Base-by-base conservation (phyloP, 2,888 invertebrate species). In the Griposia aprilina region DNA sequence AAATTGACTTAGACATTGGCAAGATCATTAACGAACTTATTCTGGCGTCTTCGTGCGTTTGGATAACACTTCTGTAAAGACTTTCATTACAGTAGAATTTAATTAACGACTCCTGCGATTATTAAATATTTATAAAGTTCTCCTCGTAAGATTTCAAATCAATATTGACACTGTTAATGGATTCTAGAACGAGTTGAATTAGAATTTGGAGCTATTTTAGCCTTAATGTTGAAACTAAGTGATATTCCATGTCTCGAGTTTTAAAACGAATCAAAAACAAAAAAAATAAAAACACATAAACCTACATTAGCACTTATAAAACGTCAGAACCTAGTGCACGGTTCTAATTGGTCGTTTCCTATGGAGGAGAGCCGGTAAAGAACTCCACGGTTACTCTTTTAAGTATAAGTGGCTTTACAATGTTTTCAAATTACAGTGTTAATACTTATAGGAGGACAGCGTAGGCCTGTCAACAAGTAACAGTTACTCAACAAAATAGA, bases 1-100 rank as follows among this genome's bases (percentile, higher is more conserved):
- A 90, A 90, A 90, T 90, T 88, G 90, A 90, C 87, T 89, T 85
- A 88, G 89, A 90, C 90, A 89, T 90, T 88, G 85, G 84, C 82
- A 80, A 87, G 83, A 88, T 90, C 88, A 89, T 90, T 90, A 88
- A 87, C 85, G 81, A 90, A 88, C 88, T 90, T 86, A 86, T 74
- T 82, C 71, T 76, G 82, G 80, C 82, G 83, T 81, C 82, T 69
- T 60, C 66, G 67, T 80, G 84, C 85, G 83, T 91, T 91, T 90
- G 86, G 82, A 87, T 89, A 89, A 88, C 88, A 88, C 88, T 88
- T 79, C 77, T 81, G 76, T 71, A 73, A 82, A 84, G 86, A 84
- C 79, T 90, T 88, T 86, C 83, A 86, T 86, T 89, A 83, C 76
- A 76, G 78, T 78, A 45, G 74, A 83, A 86, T 89, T 87, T 90